Base-by-base conservation (phyloP, 2,113 vertebrate species). In the Eptesicus fuscus region DNA sequence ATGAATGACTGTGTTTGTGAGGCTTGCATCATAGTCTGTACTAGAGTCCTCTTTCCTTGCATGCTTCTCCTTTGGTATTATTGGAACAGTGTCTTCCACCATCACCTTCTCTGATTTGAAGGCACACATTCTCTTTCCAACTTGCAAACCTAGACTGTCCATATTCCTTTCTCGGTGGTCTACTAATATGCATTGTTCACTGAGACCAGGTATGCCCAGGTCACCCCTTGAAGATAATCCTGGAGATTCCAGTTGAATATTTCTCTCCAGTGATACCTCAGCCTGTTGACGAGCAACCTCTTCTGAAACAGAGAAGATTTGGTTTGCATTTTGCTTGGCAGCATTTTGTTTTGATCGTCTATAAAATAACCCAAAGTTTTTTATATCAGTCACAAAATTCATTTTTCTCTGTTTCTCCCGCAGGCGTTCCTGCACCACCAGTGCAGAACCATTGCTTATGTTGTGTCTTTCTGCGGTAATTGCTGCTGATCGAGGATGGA, bases 221-320 rank as follows among this genome's bases (percentile, higher is more conserved):
- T 98, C 98, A 91, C 96, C 97, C 96, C 97, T 97, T n/a, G 98
- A 25, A 56, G 94, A 95, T 80, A 98, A 63, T 47, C 97, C 97
- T 97, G 94, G 95, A 4, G 97, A 87, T 95, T 98, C 98, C 96
- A 98, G 97, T 83, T 97, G 97, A 90, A 88, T 82, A 90, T 79
- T 95, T 96, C 98, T 97, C 92, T 98, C 97, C 85, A 87, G 94
- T 8, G 97, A 95, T 83, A 98, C 97, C 89, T 98, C 97, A 23
- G 97, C 97, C 93, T 98, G 98, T 88, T 98, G 98, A 44, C 97
- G 97, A 42, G 98, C 97, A 90, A 98, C 98, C 94, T 99, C 99
- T 96, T 99, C 99, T 44, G 98, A 98, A 89, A 99, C 98, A 0
- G 99, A 98, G 96, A 99, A 99, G 94, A 99, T 99, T 96, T 98